Percentiles rank a stretch among this genome's conserved stretches.
These are phyloP conservation scores for Amphiduros pacificus DNA, from an alignment of 2,888 invertebrate species.

Conservation along the genomic window DNA sequence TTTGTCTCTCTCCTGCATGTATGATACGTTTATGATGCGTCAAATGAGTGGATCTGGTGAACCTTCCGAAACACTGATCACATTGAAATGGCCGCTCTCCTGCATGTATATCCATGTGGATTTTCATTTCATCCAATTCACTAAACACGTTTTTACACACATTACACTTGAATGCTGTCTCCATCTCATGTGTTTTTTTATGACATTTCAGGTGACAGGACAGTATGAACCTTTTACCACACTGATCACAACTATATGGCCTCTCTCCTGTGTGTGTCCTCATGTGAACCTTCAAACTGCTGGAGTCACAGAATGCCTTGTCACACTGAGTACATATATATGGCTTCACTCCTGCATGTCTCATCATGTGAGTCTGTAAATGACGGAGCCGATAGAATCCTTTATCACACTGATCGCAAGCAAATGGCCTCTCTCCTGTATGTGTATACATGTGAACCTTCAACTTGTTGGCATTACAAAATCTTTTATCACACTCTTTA, in stretches of 20 bases:
- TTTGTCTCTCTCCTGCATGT: too few species aligned
- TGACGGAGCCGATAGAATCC: not conserved
- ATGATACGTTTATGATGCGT: too few species aligned
- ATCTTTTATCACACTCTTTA: not conserved
- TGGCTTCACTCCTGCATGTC: conserved; percentile 9
- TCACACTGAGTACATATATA: conserved; percentile 1
- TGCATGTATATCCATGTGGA: too few species aligned
- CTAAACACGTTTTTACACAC: too few species aligned
- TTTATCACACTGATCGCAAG: conserved; percentile 1
- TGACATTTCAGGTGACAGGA: not conserved
- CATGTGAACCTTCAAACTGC: not conserved
- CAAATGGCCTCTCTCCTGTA: conserved; percentile 1
- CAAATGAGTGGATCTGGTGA: too few species aligned
- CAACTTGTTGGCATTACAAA: not conserved
- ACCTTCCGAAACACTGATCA: too few species aligned
- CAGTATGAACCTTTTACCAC: not conserved
- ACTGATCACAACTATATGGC: not conserved
- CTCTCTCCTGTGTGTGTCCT: conserved; percentile 5
- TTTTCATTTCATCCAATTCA: too few species aligned
- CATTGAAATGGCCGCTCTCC: too few species aligned
- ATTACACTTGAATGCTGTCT: too few species aligned
- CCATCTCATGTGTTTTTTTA: not conserved
- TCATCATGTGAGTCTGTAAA: not conserved
- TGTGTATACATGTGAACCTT: not conserved
- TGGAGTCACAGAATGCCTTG: not conserved